These are phyloP conservation scores for Strix occidentalis DNA, from an alignment of 2,797 vertebrate genomes.

Conservation along the genomic window DNA sequence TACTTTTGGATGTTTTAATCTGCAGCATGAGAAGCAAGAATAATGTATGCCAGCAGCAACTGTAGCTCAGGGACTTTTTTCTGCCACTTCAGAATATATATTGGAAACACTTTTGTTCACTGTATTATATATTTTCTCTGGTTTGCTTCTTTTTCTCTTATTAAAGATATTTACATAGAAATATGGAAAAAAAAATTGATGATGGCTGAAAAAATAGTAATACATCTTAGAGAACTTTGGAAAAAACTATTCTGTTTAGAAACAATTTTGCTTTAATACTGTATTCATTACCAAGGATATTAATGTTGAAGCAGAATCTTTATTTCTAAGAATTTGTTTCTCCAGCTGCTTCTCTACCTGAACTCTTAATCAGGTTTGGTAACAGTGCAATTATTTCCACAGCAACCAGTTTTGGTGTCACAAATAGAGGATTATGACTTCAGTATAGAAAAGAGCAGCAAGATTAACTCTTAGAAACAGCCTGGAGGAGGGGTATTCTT, in stretches of 20 bases:
- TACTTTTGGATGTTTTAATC: conserved; percentile 3
- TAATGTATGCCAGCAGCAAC: background rate
- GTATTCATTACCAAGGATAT: background rate
- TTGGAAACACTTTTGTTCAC: background rate
- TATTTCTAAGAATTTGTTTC: conserved; percentile 37
- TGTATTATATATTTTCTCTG: background rate
- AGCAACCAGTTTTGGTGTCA: conserved; percentile 18
- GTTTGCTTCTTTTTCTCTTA: background rate
- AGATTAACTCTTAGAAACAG: background rate
- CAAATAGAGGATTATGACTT: conserved; percentile 30
- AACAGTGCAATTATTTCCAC: conserved; percentile 21
- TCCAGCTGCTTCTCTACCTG: conserved; percentile 9
- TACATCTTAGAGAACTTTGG: background rate
- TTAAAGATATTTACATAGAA: background rate
- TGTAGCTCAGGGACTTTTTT: background rate
- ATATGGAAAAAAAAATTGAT: background rate
- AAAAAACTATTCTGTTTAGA: background rate
- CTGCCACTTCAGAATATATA: background rate
- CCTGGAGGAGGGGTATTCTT: background rate
- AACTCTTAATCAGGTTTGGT: conserved; percentile 57
- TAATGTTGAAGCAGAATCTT: background rate
- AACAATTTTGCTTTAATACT: background rate
- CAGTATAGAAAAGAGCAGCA: background rate
- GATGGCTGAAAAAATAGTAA: background rate
- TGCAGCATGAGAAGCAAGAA: background rate